phyloP scores from a whole-genome alignment of 1,140 invertebrate genomes.

The Heliconius hewitsoni region DNA sequence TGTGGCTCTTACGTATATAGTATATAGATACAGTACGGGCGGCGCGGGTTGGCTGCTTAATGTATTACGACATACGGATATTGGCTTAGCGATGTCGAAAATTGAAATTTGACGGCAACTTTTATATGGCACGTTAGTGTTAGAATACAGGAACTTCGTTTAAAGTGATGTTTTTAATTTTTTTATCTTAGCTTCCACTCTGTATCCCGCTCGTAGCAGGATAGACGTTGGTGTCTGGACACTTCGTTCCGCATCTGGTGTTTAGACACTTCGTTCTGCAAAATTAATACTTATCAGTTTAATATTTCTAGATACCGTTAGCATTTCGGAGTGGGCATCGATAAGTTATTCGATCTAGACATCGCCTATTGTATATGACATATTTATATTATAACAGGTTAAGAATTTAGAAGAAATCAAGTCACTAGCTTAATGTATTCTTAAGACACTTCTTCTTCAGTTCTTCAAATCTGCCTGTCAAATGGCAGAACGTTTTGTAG shows the following conservation, averaged over 20 bases:
- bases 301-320: background rate
- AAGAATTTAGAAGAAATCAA: too few relatives aligned
- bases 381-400: background rate
- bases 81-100: slow-evolving; percentile 49
- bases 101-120: slow-evolving; percentile 8
- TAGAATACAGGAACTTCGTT: background rate
- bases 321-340: background rate
- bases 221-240: too few relatives aligned
- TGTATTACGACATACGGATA: slow-evolving; percentile 48
- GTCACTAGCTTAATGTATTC: too few relatives aligned
- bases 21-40: background rate
- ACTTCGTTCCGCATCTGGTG: background rate
- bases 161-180: background rate
- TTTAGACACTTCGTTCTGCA: background rate
- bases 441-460: too few relatives aligned
- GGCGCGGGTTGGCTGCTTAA: background rate
- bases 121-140: background rate
- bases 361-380: background rate
- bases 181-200: too few relatives aligned
- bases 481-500: too few relatives aligned
- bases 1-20: background rate
- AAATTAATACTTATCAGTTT: background rate
- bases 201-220: too few relatives aligned
- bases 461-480: too few relatives aligned
- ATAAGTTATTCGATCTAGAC: background rate